These are phyloP conservation scores for Brachionus paranguensis DNA, from an alignment of 1,140 invertebrate genomes.

Conservation along the genomic window DNA sequence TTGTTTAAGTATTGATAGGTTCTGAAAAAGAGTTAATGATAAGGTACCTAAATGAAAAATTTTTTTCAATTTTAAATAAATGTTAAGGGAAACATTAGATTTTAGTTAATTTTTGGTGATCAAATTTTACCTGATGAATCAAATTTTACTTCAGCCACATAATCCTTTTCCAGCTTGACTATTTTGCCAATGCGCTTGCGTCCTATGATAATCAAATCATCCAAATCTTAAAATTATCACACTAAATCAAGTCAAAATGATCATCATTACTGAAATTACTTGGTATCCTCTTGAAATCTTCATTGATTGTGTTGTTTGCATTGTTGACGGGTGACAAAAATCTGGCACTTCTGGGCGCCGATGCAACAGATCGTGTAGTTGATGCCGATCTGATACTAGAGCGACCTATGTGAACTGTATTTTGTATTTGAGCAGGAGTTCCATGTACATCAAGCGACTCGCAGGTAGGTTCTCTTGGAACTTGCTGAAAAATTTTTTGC, in stretches of 20 bases:
- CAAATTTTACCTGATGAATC: background rate
- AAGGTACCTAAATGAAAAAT: too few species aligned
- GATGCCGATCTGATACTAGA: background rate
- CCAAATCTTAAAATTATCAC: background rate
- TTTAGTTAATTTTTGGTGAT: too few species aligned
- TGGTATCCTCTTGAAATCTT: background rate
- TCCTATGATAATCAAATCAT: background rate
- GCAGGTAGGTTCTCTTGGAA: background rate
- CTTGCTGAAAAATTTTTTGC: background rate
- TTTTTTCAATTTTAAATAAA: too few species aligned
- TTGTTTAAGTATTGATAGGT: too few species aligned
- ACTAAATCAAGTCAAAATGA: background rate
- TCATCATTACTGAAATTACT: background rate
- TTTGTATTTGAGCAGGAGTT: conserved; percentile 9
- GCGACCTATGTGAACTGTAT: background rate
- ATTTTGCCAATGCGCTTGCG: background rate
- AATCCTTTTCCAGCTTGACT: background rate
- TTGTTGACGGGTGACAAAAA: background rate
- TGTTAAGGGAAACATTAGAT: too few species aligned
- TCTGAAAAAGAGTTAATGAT: too few species aligned
- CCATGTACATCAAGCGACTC: background rate
- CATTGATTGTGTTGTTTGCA: conserved; percentile 8
- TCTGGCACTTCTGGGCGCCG: background rate
- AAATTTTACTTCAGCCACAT: background rate
- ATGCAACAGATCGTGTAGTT: background rate